A percentile compares a stretch with the other conserved stretches of the same genome.
These are phyloP conservation scores for Urophycis tenuis DNA, from an alignment of 2,797 vertebrate genomes.

Conservation along the genomic window DNA sequence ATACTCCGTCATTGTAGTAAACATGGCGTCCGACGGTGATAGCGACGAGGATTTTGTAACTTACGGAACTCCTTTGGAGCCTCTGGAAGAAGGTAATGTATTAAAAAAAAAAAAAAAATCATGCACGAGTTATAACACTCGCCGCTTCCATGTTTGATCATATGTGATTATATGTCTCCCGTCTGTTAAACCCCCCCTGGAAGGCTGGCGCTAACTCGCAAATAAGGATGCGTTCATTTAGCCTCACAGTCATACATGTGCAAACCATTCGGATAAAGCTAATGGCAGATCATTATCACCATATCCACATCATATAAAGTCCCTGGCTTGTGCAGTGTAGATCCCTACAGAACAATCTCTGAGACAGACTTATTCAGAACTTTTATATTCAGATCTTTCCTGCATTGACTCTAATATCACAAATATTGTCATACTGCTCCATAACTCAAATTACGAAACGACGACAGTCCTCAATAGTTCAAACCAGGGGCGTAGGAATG, in stretches of 20 bases:
- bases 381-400: too few species aligned
- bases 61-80: constrained; percentile 79
- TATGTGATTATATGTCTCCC: background rate
- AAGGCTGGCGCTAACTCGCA: background rate
- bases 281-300: too few species aligned
- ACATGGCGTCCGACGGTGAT: constrained; percentile 76
- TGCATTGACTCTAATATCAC: background rate
- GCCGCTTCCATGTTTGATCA: background rate
- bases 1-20: constrained; percentile 41
- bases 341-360: too few species aligned
- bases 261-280: too few species aligned
- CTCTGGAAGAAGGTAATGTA: constrained; percentile 79
- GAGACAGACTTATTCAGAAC: too few species aligned
- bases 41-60: constrained; percentile 75
- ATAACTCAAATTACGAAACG: background rate
- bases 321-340: too few species aligned
- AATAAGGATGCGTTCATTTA: background rate
- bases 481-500: too few species aligned
- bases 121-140: background rate
- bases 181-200: background rate
- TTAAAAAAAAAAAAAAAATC: fast-evolving
- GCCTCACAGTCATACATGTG: background rate
- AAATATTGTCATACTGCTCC: background rate
- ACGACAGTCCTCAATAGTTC: too few species aligned
- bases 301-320: too few species aligned